These are phyloP conservation scores for Melanargia galathea DNA, from an alignment of 2,888 invertebrate species.

Conservation along the genomic window DNA sequence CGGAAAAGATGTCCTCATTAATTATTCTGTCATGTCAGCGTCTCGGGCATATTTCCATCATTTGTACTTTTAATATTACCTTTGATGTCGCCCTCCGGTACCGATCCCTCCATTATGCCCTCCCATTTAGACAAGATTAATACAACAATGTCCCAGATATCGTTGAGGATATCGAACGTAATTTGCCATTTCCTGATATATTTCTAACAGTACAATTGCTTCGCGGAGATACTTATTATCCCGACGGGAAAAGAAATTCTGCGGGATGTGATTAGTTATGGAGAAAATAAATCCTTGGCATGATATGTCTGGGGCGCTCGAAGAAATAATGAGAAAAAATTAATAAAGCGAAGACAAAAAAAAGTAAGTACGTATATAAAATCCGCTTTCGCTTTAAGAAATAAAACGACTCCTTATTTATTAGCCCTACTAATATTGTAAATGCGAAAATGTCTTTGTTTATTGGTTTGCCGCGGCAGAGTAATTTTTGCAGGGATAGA, in stretches of 20 bases:
- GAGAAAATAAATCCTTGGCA: conserved; percentile 24
- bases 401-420: too few species aligned
- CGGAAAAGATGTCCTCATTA: conserved; percentile 23
- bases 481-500: too few species aligned
- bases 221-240: conserved; percentile 15
- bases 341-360: neutral
- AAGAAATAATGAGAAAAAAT: conserved; percentile 6
- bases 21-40: conserved; percentile 28
- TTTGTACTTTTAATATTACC: conserved; percentile 33
- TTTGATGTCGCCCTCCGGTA: conserved; percentile 25
- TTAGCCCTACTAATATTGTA: too few species aligned
- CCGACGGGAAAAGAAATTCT: conserved; percentile 1
- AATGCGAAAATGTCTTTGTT: too few species aligned
- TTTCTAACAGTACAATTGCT: conserved; percentile 34
- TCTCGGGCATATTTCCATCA: conserved; percentile 30
- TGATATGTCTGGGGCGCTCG: conserved; percentile 8
- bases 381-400: neutral
- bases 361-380: too few species aligned
- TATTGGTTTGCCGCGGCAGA: too few species aligned
- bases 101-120: conserved; percentile 39
- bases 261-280: conserved; percentile 20
- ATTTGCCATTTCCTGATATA: conserved; percentile 38
- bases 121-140: conserved; percentile 43
- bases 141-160: conserved; percentile 42
- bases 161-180: conserved; percentile 36